A percentile compares a stretch with the other conserved stretches of the same genome.
Evolutionary conservation across 1,140 invertebrate genomes (phyloP).

Genomic region (Cyclargus thomasi): DNA sequence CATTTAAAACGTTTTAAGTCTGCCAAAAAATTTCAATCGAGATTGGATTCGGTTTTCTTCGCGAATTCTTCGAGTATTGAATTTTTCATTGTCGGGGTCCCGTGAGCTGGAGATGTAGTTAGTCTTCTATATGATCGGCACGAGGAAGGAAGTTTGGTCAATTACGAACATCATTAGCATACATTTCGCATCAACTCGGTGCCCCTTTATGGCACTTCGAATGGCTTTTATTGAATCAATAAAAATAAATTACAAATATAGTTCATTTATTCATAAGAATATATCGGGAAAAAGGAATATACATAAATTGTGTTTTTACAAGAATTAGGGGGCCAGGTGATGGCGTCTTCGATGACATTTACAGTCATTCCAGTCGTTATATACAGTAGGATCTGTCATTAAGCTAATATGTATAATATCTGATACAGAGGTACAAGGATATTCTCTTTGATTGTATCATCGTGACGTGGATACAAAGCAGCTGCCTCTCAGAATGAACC

Average conservation of each 20-base stretch:
- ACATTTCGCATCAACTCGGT: conserved; percentile 58
- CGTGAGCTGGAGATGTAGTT: conserved; percentile 45
- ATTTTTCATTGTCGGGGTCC: conserved; percentile 66
- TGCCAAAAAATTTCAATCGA: conserved; percentile 58
- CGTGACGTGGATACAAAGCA: too few species aligned
- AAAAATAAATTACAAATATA: conserved; percentile 51
- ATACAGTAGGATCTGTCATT: too few species aligned
- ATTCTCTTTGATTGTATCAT: too few species aligned
- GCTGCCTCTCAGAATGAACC: background rate
- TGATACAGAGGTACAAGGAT: too few species aligned
- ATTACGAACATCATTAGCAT: conserved; percentile 66
- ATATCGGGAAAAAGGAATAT: background rate
- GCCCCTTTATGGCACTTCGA: conserved; percentile 53
- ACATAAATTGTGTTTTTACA: too few species aligned
- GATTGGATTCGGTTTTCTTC: conserved; percentile 53
- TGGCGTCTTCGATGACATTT: too few species aligned
- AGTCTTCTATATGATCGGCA: conserved; percentile 58
- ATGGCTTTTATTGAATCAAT: conserved; percentile 61
- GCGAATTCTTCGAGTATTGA: conserved; percentile 41
- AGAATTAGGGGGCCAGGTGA: too few species aligned
- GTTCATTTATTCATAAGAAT: conserved; percentile 19
- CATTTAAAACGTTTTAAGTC: conserved; percentile 33
- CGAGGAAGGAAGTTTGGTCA: conserved; percentile 67
- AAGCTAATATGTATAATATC: too few species aligned
- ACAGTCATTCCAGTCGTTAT: too few species aligned